phyloP scores from a whole-genome alignment of 2,113 vertebrate genomes.

The Sebastes schlegelii region DNA sequence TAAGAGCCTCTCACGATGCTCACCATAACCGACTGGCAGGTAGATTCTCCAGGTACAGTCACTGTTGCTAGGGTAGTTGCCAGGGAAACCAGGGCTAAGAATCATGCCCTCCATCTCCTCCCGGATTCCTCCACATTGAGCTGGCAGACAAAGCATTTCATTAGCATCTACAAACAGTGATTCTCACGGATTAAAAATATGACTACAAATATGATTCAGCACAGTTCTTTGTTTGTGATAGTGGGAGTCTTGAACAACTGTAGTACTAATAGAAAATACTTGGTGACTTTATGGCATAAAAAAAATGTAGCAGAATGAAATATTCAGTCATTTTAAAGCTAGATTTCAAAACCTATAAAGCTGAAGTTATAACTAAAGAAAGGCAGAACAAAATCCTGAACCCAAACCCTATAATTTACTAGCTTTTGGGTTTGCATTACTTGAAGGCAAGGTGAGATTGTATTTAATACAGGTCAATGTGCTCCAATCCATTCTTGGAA shows the following conservation, averaged over 20 bases:
- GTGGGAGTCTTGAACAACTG: not conserved
- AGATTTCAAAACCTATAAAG: not conserved
- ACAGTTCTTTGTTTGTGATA: not conserved
- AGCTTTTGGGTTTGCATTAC: not conserved
- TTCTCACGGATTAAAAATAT: not conserved
- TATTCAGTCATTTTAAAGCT: not conserved
- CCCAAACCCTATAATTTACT: no score
- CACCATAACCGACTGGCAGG: constrained; percentile 95
- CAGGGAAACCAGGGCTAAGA: constrained; percentile 97
- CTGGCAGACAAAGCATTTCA: constrained; percentile 73
- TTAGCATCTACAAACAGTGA: constrained; percentile 37
- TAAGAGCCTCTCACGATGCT: constrained; percentile 66
- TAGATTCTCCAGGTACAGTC: constrained; percentile 97
- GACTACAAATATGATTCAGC: not conserved
- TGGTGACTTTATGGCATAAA: not conserved
- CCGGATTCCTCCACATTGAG: constrained; percentile 93
- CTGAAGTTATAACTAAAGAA: not conserved
- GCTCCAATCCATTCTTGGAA: not conserved
- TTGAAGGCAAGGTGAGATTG: not conserved
- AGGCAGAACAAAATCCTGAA: no score
- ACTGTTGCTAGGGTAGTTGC: constrained; percentile 98
- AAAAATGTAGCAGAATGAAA: not conserved
- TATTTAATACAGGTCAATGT: not conserved
- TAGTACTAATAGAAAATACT: not conserved
- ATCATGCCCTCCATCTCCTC: constrained; percentile 97